A percentile compares a stretch with the other conserved stretches of the same genome.
Evolutionary conservation across 2,797 vertebrate species (phyloP).

Genomic region (Microhierax caerulescens): DNA sequence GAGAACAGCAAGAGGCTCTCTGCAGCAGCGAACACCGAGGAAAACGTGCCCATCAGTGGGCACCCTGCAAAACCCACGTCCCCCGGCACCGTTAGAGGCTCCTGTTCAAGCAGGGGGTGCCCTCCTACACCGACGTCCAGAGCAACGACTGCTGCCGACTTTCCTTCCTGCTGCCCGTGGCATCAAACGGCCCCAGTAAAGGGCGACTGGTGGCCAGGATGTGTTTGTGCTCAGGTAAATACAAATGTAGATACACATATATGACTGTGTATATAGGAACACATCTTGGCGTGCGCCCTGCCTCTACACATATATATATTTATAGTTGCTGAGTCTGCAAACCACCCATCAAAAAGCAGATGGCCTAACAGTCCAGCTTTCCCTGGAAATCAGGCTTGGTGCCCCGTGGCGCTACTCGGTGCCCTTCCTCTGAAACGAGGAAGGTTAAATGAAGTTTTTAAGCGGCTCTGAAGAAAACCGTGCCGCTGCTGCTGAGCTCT

Average conservation of each 20-base stretch:
- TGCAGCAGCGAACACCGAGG: background rate
- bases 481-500: background rate
- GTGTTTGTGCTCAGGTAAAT: background rate
- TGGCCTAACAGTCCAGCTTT: background rate
- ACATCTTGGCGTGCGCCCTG: fast-evolving
- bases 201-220: background rate
- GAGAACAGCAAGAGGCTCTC: background rate
- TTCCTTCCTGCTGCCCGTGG: background rate
- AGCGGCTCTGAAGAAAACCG: background rate
- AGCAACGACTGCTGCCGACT: background rate
- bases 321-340: background rate
- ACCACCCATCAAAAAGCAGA: background rate
- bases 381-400: background rate
- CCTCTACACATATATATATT: background rate
- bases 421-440: background rate
- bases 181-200: background rate
- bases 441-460: background rate
- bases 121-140: background rate
- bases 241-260: too few relatives aligned
- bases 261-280: background rate
- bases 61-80: background rate
- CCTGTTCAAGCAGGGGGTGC: background rate
- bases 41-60: background rate
- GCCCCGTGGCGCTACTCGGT: background rate
- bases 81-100: background rate